Evolutionary conservation across 2,888 invertebrate species (phyloP).

Genomic region (Balanococcus diminutus): DNA sequence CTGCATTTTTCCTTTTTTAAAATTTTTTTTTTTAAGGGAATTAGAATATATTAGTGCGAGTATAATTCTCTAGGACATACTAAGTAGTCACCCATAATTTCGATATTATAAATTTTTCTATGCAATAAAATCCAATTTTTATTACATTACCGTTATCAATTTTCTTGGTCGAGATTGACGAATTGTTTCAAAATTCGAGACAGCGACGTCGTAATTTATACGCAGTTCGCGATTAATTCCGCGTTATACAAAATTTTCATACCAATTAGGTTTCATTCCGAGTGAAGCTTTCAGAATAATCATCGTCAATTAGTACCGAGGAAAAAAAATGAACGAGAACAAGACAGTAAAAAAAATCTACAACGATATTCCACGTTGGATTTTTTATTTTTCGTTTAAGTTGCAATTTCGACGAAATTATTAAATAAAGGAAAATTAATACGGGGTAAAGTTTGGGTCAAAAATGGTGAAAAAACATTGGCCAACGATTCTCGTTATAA

Average conservation of each 20-base stretch:
- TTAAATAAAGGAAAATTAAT: neutral
- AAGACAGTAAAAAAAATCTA: no score
- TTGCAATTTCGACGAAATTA: neutral
- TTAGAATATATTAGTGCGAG: no score
- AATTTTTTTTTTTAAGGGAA: no score
- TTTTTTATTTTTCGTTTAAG: neutral
- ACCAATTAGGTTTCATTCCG: neutral
- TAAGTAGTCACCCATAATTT: no score
- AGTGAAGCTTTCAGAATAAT: neutral
- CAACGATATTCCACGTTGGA: no score
- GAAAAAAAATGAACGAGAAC: neutral
- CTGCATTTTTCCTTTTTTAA: no score
- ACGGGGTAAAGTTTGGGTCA: neutral
- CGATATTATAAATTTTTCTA: no score
- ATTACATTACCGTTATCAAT: no score
- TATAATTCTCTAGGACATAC: no score
- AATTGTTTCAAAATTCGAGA: neutral
- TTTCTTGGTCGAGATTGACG: neutral
- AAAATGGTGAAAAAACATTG: neutral
- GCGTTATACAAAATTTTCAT: neutral
- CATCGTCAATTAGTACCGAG: neutral
- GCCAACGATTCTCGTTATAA: no score
- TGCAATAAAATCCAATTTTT: no score
- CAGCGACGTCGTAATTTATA: neutral
- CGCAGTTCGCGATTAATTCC: neutral